Evolutionary conservation across 2,797 vertebrate species (phyloP).

Genomic region (Danio aesculapii): DNA sequence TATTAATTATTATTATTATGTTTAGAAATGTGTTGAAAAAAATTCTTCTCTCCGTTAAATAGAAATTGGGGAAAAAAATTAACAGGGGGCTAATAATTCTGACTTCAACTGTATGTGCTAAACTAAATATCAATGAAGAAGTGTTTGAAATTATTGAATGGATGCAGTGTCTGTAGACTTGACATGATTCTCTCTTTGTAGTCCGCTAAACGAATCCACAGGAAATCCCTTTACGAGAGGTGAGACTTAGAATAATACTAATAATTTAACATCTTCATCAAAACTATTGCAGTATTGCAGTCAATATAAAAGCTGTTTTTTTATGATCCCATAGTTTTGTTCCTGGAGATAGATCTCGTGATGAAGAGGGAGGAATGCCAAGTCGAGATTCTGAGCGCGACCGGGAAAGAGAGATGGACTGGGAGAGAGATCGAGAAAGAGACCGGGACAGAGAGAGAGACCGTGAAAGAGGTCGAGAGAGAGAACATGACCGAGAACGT

Average conservation of each 20-base stretch:
- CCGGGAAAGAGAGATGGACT: constrained; percentile 65
- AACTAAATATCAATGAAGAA: no score
- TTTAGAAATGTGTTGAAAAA: no score
- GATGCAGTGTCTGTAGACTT: not conserved
- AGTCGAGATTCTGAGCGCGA: constrained; percentile 46
- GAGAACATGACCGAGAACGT: constrained; percentile 63
- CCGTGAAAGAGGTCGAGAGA: constrained; percentile 32
- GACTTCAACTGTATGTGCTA: no score
- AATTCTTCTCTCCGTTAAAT: no score
- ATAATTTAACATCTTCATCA: not conserved
- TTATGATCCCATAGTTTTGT: constrained; percentile 81
- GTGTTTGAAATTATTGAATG: not conserved
- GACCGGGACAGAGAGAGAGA: constrained; percentile 72
- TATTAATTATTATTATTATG: no score
- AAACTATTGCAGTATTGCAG: not conserved
- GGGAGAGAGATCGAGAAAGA: constrained; percentile 63
- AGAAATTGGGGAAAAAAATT: no score
- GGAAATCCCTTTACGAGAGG: constrained; percentile 92
- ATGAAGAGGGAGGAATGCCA: constrained; percentile 68
- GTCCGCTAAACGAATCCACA: constrained; percentile 84
- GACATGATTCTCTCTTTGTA: constrained; percentile 64
- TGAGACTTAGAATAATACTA: constrained; percentile 65
- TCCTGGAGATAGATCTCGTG: constrained; percentile 83
- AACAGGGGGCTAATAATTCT: no score
- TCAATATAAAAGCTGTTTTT: not conserved